Conservation (phyloP, 2,113 vertebrate genomes). For the Canis aureus region DNA sequence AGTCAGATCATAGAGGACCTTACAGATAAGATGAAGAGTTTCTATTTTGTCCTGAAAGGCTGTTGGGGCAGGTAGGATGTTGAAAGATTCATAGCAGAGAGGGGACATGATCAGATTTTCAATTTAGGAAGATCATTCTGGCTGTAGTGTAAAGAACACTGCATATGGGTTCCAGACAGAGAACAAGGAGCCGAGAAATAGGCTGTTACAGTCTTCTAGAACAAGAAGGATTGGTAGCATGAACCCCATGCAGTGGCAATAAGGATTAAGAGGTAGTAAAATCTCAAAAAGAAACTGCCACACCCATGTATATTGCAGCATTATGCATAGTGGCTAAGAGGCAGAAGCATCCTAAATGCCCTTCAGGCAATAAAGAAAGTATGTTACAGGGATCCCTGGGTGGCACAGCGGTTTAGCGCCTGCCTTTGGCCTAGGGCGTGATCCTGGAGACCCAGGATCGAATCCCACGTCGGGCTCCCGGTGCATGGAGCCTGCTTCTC, state of each 20-base stretch:
- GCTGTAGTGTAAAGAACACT: background rate
- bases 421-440: too few species aligned
- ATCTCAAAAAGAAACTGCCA: background rate
- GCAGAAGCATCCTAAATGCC: background rate
- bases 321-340: background rate
- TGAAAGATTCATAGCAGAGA: background rate
- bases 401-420: too few species aligned
- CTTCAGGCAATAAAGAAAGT: background rate
- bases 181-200: background rate
- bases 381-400: too few species aligned
- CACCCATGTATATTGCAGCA: background rate
- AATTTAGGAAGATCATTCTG: background rate
- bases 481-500: too few species aligned
- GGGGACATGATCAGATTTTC: background rate
- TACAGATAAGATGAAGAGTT: background rate
- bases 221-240: background rate
- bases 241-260: background rate
- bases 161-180: background rate
- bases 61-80: background rate
- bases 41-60: slow-evolving; percentile 12
- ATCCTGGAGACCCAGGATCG: too few species aligned
- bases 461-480: too few species aligned
- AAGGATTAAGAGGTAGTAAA: background rate
- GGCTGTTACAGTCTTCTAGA: background rate
- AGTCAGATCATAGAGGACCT: background rate